phyloP scores from a whole-genome alignment of 2,113 vertebrate species.

The Myrmecobius fasciatus region DNA sequence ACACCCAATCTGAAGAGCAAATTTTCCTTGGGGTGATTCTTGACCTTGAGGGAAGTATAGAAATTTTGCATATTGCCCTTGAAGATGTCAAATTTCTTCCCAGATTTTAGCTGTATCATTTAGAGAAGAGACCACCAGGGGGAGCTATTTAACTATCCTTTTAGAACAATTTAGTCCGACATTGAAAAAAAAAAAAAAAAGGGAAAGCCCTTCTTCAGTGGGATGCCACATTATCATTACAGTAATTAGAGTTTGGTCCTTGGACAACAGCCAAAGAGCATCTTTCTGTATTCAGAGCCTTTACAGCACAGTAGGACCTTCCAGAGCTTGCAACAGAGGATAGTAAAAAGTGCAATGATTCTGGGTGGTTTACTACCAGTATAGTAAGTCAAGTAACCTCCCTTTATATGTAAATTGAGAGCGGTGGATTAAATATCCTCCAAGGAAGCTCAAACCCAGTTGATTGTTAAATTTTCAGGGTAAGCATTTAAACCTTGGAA shows the following conservation, averaged over 20 bases:
- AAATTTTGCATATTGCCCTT: neutral
- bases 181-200: neutral
- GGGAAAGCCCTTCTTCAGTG: neutral
- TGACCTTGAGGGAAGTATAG: neutral
- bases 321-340: neutral
- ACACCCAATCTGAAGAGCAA: neutral
- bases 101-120: neutral
- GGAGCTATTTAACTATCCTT: neutral
- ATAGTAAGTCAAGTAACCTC: neutral
- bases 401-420: neutral
- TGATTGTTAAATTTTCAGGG: neutral
- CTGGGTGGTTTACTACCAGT: neutral
- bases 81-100: neutral
- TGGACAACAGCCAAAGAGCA: neutral
- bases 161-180: neutral
- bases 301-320: neutral
- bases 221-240: neutral
- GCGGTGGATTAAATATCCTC: neutral
- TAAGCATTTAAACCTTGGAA: neutral
- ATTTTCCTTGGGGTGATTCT: neutral
- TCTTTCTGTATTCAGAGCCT: neutral
- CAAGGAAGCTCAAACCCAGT: neutral
- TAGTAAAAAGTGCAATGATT: neutral
- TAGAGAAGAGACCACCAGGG: neutral
- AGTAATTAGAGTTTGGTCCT: neutral